Evolutionary conservation across 1,140 invertebrate species (phyloP).

Genomic region (Pachyrhynchus sulphureomaculatus): DNA sequence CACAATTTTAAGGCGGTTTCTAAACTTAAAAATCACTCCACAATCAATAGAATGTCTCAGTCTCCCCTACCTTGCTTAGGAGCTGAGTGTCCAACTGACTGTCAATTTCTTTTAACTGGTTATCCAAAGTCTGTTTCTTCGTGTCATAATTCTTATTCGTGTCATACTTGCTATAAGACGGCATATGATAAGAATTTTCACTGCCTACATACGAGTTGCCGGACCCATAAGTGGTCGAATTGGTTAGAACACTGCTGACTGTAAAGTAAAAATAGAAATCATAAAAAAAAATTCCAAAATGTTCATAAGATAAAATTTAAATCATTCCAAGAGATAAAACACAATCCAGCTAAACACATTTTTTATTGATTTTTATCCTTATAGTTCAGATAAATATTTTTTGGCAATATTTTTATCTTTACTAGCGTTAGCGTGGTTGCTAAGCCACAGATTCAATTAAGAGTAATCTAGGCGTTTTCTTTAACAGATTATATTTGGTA

Average conservation of each 20-base stretch:
- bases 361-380: too few relatives aligned
- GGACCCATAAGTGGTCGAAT: conserved; percentile 60
- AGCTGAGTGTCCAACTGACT: conserved; percentile 63
- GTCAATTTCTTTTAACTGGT: conserved; percentile 80
- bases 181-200: conserved; percentile 52
- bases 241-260: conserved; percentile 61
- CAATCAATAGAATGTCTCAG: conserved; percentile 52
- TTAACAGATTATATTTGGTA: too few relatives aligned
- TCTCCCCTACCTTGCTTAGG: conserved; percentile 67
- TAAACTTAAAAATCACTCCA: conserved; percentile 7
- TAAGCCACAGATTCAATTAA: too few relatives aligned
- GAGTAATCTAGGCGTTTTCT: too few relatives aligned
- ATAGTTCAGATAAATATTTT: too few relatives aligned
- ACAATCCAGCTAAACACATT: too few relatives aligned
- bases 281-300: not conserved
- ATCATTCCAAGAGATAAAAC: too few relatives aligned
- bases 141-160: conserved; percentile 69
- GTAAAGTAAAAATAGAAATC: conserved; percentile 33
- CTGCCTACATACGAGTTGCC: conserved; percentile 61
- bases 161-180: conserved; percentile 57
- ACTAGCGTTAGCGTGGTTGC: too few relatives aligned
- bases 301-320: too few relatives aligned
- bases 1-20: too few relatives aligned
- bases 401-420: too few relatives aligned
- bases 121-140: conserved; percentile 74